These are phyloP conservation scores for Peromyscus melanophrys DNA, from an alignment of 2,797 vertebrate genomes.

Conservation along the genomic window DNA sequence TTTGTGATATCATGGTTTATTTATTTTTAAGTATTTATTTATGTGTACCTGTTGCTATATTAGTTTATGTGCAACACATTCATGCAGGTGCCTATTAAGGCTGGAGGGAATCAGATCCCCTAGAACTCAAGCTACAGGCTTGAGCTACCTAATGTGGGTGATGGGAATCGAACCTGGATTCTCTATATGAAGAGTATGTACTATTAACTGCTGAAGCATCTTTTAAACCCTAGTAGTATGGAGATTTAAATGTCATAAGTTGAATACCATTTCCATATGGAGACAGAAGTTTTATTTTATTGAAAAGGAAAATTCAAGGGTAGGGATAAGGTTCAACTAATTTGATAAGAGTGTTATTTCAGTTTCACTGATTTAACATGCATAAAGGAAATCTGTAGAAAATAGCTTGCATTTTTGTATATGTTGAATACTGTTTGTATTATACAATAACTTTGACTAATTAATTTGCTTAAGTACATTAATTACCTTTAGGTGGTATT, in stretches of 20 bases:
- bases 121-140: not conserved
- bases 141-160: not conserved
- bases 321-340: constrained; percentile 39
- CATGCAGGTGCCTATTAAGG: not conserved
- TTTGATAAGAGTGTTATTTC: not conserved
- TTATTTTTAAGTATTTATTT: not conserved
- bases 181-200: not conserved
- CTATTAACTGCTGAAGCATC: not conserved
- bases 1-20: constrained; percentile 3
- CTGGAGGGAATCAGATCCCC: not conserved
- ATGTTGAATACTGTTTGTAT: not conserved
- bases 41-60: not conserved
- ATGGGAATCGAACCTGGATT: not conserved
- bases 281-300: constrained; percentile 6
- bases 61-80: not conserved
- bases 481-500: constrained; percentile 63
- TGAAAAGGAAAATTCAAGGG: constrained; percentile 50
- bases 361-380: constrained; percentile 32
- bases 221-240: not conserved
- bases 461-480: constrained; percentile 65
- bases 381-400: constrained; percentile 32
- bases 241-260: constrained; percentile 39
- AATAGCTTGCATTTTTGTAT: not conserved
- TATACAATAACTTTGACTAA: not conserved
- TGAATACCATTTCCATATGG: constrained; percentile 35